Evolutionary conservation across 1,140 invertebrate genomes (phyloP).

Genomic region (Orchestia grillus): DNA sequence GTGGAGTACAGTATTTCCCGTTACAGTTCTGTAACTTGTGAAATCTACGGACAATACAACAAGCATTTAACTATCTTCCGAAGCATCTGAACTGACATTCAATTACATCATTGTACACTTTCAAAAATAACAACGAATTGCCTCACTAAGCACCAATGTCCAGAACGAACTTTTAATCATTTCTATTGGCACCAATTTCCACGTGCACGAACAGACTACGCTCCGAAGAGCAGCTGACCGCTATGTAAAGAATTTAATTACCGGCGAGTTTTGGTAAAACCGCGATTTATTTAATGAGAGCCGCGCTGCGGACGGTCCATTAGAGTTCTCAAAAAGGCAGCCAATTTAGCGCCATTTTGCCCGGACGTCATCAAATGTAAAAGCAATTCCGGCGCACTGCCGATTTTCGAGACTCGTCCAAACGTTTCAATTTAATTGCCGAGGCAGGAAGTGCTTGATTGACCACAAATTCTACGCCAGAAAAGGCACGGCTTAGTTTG

Average conservation of each 20-base stretch:
- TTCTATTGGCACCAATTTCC: neutral
- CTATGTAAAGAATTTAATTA: constrained; percentile 17
- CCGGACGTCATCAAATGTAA: neutral
- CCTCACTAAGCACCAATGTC: neutral
- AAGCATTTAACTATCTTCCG: neutral
- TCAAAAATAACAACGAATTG: neutral
- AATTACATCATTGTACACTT: neutral
- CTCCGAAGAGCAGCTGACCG: neutral
- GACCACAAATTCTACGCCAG: constrained; percentile 12
- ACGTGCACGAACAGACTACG: neutral
- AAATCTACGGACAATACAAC: neutral
- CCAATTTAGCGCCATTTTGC: constrained; percentile 46
- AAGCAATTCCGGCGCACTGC: neutral
- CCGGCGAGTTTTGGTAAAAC: neutral
- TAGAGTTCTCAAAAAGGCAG: constrained; percentile 39
- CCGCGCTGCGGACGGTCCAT: constrained; percentile 23
- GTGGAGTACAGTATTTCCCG: neutral
- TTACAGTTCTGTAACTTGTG: neutral
- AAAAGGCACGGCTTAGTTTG: neutral
- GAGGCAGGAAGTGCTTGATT: constrained; percentile 34
- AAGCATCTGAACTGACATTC: neutral
- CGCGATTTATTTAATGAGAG: constrained; percentile 45
- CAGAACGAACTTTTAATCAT: neutral
- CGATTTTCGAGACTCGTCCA: constrained; percentile 37
- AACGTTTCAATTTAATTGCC: constrained; percentile 40